phyloP scores from a whole-genome alignment of 2,888 invertebrate species.

The Teinopalpus imperialis region DNA sequence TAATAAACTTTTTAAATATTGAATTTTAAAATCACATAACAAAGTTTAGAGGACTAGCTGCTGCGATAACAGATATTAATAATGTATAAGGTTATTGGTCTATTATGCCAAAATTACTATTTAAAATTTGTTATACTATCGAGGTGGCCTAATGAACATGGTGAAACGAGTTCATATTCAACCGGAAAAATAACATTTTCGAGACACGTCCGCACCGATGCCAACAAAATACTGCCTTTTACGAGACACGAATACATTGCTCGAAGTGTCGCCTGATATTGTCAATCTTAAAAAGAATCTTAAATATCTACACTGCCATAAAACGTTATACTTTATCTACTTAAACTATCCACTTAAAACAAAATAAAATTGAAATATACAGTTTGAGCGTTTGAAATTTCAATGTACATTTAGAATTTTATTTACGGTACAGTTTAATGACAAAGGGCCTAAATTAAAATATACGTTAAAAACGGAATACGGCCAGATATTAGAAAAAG shows the following conservation, averaged over 20 bases:
- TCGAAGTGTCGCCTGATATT: constrained; percentile 25
- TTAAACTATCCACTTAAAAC: too few species aligned
- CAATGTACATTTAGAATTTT: too few species aligned
- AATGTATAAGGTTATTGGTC: constrained; percentile 2
- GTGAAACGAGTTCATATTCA: constrained; percentile 59
- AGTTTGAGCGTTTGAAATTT: too few species aligned
- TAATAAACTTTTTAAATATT: too few species aligned
- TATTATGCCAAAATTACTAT: constrained; percentile 13
- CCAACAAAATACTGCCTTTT: constrained; percentile 49
- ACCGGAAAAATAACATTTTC: constrained; percentile 77
- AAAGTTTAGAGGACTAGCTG: neutral
- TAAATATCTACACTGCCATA: too few species aligned
- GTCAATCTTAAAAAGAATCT: constrained; percentile 25
- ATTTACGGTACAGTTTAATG: too few species aligned
- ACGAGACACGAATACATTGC: constrained; percentile 56
- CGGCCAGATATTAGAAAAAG: too few species aligned
- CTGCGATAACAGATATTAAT: neutral
- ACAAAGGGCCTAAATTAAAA: too few species aligned
- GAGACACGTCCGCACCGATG: constrained; percentile 57
- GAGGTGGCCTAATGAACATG: constrained; percentile 52
- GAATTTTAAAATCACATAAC: constrained; percentile 18
- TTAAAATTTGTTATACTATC: constrained; percentile 38
- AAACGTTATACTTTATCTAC: too few species aligned
- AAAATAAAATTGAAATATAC: too few species aligned
- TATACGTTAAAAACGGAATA: too few species aligned